These are phyloP conservation scores for Dufourea novaeangliae DNA, from an alignment of 1,140 invertebrate species.

Conservation along the genomic window DNA sequence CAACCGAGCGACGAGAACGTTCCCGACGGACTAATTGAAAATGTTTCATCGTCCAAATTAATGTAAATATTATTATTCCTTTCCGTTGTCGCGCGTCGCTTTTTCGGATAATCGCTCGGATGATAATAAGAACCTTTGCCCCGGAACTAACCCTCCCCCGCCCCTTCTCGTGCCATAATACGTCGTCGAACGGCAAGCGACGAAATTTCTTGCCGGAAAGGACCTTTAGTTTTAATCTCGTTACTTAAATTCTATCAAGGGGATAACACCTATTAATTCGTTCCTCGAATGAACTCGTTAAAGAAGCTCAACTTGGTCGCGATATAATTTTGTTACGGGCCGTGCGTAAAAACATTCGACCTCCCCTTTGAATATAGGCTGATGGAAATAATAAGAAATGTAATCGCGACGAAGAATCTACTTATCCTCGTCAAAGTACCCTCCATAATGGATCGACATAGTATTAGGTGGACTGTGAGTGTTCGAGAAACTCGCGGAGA, in stretches of 20 bases:
- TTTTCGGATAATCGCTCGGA: slow-evolving; percentile 61
- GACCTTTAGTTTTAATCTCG: slow-evolving; percentile 68
- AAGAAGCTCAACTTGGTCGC: slow-evolving; percentile 64
- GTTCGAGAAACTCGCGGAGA: neutral
- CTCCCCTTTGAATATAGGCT: slow-evolving; percentile 37
- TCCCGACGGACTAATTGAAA: slow-evolving; percentile 41
- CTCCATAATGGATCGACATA: too few relatives aligned
- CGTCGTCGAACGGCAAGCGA: slow-evolving; percentile 53
- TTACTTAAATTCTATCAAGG: slow-evolving; percentile 69
- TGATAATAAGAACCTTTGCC: slow-evolving; percentile 48
- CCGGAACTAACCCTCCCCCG: neutral
- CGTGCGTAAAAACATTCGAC: slow-evolving; percentile 58
- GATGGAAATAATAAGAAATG: slow-evolving; percentile 39
- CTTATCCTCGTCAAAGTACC: neutral
- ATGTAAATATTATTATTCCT: slow-evolving; percentile 54
- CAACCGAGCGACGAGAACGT: neutral
- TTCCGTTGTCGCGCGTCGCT: slow-evolving; percentile 34
- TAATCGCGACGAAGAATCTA: slow-evolving; percentile 37
- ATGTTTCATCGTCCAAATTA: slow-evolving; percentile 45
- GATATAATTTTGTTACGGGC: slow-evolving; percentile 59
- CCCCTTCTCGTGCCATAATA: slow-evolving; percentile 36
- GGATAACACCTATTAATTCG: slow-evolving; percentile 70
- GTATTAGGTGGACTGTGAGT: too few relatives aligned
- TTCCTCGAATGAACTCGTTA: slow-evolving; percentile 66
- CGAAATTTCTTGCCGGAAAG: slow-evolving; percentile 59